Percentiles rank a stretch among this genome's conserved stretches.
Evolutionary conservation across 2,113 vertebrate genomes (phyloP).

Genomic region (Cryptomyrus ogoouensis): DNA sequence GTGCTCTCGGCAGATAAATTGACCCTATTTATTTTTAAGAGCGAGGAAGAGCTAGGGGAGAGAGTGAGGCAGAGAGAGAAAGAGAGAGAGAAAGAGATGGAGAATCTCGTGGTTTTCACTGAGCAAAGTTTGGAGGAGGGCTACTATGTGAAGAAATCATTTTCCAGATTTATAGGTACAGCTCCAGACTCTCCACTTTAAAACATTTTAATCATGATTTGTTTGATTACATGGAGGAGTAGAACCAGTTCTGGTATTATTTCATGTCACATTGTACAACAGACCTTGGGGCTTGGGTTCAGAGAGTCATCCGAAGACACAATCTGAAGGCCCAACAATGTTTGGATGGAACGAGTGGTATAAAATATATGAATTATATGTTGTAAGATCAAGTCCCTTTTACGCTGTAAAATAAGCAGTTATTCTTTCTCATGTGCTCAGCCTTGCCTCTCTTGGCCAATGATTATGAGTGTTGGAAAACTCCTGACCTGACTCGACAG

Average conservation of each 20-base stretch:
- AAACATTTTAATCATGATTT: constrained; percentile 27
- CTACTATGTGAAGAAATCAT: neutral
- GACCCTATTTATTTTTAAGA: constrained; percentile 19
- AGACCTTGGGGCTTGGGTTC: neutral
- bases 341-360: neutral
- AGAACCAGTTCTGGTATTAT: constrained; percentile 5
- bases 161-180: constrained; percentile 23
- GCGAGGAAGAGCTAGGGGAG: neutral
- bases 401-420: neutral
- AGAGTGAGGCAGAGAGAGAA: neutral
- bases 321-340: neutral
- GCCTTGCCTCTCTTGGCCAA: neutral
- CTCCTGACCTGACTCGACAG: neutral
- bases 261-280: neutral
- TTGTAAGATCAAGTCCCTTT: neutral
- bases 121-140: constrained; percentile 12
- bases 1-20: constrained; percentile 18
- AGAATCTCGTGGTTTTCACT: neutral
- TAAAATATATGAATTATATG: neutral
- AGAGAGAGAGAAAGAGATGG: neutral
- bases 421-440: neutral
- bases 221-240: constrained; percentile 17
- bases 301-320: neutral
- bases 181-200: constrained; percentile 20
- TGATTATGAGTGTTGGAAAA: neutral